Percentiles rank a stretch among this genome's conserved stretches.
Evolutionary conservation across 2,888 invertebrate genomes (phyloP).

Genomic region (Chamaedrilus cognettii): DNA sequence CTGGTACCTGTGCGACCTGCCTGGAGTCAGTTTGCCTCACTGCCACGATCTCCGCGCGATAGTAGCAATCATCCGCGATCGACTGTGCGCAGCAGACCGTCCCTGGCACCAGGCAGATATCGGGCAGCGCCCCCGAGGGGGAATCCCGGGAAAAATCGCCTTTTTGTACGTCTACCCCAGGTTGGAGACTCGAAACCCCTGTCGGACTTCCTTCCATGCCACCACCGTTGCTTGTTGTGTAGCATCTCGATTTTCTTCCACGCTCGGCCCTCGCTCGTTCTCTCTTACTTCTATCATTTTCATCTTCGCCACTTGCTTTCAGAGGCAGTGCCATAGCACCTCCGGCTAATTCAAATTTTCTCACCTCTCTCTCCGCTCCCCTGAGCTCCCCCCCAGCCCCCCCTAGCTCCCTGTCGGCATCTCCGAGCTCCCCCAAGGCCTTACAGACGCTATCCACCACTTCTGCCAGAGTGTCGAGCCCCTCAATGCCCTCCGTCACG

Average conservation of each 20-base stretch:
- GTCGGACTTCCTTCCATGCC: not conserved
- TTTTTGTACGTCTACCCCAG: too few relatives aligned
- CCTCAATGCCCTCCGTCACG: not conserved
- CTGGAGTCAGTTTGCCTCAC: not conserved
- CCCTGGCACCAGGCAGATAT: not conserved
- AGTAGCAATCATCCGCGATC: not conserved
- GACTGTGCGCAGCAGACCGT: not conserved
- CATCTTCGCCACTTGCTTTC: too few relatives aligned
- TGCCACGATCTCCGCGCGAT: not conserved
- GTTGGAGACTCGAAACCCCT: too few relatives aligned
- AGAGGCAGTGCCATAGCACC: too few relatives aligned
- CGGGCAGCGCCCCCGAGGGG: not conserved
- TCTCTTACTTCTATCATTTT: not conserved
- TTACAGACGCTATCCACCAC: too few relatives aligned
- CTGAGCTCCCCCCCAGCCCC: not conserved
- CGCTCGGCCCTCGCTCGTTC: not conserved
- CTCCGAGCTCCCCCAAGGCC: too few relatives aligned
- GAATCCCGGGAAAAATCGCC: not conserved
- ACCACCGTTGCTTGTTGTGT: not conserved
- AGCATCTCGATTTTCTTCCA: not conserved
- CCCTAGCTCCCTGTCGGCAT: not conserved
- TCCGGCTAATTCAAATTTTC: too few relatives aligned
- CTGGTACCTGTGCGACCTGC: too few relatives aligned
- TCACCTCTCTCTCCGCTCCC: not conserved
- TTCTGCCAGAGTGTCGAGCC: not conserved